phyloP scores from a whole-genome alignment of 2,888 invertebrate species.

The Temnothorax unifasciatus region DNA sequence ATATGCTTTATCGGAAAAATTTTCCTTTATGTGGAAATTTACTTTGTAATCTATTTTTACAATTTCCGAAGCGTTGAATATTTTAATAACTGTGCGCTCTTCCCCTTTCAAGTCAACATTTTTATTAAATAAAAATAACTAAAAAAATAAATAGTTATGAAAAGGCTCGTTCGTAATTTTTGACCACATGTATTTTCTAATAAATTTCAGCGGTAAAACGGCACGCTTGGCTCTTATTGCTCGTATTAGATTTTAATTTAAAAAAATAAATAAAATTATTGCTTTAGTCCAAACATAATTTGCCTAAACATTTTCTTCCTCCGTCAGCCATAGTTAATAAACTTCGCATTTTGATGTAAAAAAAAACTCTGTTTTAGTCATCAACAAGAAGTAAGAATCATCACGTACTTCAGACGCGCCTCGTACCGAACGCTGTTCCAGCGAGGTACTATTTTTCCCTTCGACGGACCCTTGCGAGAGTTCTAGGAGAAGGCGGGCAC shows the following conservation, averaged over 20 bases:
- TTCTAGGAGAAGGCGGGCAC: slow-evolving; percentile 58
- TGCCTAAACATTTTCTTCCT: not conserved
- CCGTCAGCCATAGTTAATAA: not conserved
- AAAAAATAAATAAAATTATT: slow-evolving; percentile 5
- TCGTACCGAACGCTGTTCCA: not conserved
- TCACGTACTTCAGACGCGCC: slow-evolving; percentile 1
- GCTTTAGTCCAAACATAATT: not conserved
- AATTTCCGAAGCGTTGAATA: not conserved
- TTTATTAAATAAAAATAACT: not conserved
- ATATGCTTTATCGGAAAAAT: not conserved
- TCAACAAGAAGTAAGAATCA: not conserved
- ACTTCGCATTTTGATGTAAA: not conserved
- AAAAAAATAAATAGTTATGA: not conserved
- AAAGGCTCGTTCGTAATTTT: too few relatives aligned
- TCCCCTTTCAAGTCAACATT: not conserved
- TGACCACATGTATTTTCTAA: too few relatives aligned
- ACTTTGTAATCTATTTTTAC: not conserved
- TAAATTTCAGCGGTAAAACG: too few relatives aligned
- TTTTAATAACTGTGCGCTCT: not conserved
- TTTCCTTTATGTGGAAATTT: not conserved
- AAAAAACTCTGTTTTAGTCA: not conserved
- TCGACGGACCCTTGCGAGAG: slow-evolving; percentile 16
- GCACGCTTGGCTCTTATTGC: too few relatives aligned
- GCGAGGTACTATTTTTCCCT: slow-evolving; percentile 7
- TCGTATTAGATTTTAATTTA: too few relatives aligned